Conservation (phyloP, 2,113 vertebrate species). For the Gobius niger region DNA sequence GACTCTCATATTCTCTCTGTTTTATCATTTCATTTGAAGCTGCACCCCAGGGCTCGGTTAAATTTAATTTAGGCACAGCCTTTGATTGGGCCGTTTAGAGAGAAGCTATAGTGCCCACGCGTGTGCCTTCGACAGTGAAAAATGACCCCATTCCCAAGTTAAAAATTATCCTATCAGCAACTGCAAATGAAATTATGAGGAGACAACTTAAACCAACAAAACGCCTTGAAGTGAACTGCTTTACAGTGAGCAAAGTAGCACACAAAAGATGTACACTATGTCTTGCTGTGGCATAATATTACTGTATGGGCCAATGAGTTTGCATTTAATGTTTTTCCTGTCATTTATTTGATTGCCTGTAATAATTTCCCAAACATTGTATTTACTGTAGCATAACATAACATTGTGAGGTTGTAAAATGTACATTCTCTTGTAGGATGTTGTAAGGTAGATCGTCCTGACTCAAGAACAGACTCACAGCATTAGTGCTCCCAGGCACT, state of each 20-base stretch:
- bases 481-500: not conserved
- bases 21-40: slow-evolving; percentile 17
- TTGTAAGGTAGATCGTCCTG: no score
- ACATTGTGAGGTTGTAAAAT: no score
- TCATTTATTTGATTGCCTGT: not conserved
- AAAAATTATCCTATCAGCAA: slow-evolving; percentile 3
- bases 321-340: not conserved
- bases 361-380: not conserved
- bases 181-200: not conserved
- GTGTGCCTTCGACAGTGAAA: slow-evolving; percentile 9
- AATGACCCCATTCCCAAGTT: slow-evolving; percentile 1
- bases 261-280: not conserved
- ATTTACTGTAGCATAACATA: no score
- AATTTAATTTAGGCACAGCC: slow-evolving; percentile 28
- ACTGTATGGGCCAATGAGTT: not conserved
- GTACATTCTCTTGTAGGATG: no score
- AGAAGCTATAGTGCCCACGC: not conserved
- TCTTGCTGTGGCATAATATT: not conserved
- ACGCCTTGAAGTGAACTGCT: not conserved
- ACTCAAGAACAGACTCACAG: not conserved
- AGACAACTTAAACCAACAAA: not conserved
- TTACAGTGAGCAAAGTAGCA: not conserved
- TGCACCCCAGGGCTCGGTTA: slow-evolving; percentile 14
- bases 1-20: slow-evolving; percentile 23
- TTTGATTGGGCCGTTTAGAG: slow-evolving; percentile 28